Evolutionary conservation across 37 sponge, comb jelly and placozoan species (phyloP).

Genomic region (Spongilla lacustris): DNA sequence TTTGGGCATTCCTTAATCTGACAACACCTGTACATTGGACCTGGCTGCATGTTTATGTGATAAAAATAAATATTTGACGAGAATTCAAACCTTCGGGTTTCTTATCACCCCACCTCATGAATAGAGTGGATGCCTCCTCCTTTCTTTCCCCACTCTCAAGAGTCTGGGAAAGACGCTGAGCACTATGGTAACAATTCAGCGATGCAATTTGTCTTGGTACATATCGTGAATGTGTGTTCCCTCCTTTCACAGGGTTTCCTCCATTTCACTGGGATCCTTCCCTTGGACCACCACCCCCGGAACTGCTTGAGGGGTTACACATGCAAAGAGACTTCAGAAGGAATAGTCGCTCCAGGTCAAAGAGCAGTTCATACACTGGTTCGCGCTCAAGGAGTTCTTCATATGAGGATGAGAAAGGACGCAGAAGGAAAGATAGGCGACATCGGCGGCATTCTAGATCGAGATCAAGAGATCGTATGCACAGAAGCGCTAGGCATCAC

Average conservation of each 20-base stretch:
- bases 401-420: conserved; percentile 15
- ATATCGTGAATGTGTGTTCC: neutral
- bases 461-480: conserved; percentile 2
- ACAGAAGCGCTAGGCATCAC: conserved; percentile 40
- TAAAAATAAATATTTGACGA: no score
- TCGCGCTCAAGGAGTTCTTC: conserved; percentile 67
- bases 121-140: no score
- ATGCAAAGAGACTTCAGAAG: neutral
- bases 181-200: no score
- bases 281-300: conserved; percentile 69
- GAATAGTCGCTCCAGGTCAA: conserved; percentile 48
- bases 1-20: no score
- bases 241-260: conserved; percentile 28
- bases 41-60: no score
- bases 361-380: conserved; percentile 30
- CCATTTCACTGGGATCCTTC: conserved; percentile 71
- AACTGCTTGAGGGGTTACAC: conserved; percentile 28
- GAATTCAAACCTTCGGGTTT: no score
- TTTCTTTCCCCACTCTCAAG: no score
- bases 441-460: conserved; percentile 34
- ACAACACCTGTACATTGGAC: no score
- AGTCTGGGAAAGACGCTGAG: no score
- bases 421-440: conserved; percentile 32
- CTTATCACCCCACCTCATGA: no score
- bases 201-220: neutral